Evolutionary conservation across 2,797 vertebrate species (phyloP), one percentile per base, ranked within the genome.

Genomic region (Falco naumanni): DNA sequence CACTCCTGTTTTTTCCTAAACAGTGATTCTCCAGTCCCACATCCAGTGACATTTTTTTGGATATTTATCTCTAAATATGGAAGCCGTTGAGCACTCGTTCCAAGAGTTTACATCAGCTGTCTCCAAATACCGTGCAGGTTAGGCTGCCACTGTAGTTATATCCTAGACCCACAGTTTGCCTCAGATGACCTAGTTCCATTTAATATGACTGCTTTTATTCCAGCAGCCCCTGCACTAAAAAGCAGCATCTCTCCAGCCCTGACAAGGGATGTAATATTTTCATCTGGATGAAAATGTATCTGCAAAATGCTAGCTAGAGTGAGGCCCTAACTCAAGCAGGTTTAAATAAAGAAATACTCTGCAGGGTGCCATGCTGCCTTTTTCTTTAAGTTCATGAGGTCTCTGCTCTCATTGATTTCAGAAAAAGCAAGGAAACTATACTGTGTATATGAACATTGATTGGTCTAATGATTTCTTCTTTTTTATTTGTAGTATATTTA

Each of bases 381-480:
- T 63, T 87, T 33, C 37, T 53, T 80, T 86, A 51, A 60, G 26
- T 51, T 78, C 11, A 26, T 10, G 20, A 87, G 11, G 34, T 63
- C 56, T 84, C 82, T 75, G 43, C 39, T 95, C 18, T 85, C 88
- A 94, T 14, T 80, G 64, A 82, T 96, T 92, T 94, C 91, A 85
- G n/a, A 70, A 91, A 71, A 95, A 92, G 24, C 63, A 86, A 83
- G 70, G 60, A 70, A 95, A 97, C 68, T 84, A 84, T 57, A 64
- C 18, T 34, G 34, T 8, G 10, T 48, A 45, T 75, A 93, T 83
- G 50, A 85, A 59, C 71, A 95, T 86, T 93, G 96, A 97, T 96
- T 97, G 69, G 81, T 79, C 75, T 51, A 59, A 64, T 88, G 48
- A 89, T 77, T 94, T 93, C 96, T 94, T 92, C 79, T 94, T 93